These are phyloP conservation scores for Clarias gariepinus DNA, from an alignment of 2,113 vertebrate genomes.

Conservation along the genomic window DNA sequence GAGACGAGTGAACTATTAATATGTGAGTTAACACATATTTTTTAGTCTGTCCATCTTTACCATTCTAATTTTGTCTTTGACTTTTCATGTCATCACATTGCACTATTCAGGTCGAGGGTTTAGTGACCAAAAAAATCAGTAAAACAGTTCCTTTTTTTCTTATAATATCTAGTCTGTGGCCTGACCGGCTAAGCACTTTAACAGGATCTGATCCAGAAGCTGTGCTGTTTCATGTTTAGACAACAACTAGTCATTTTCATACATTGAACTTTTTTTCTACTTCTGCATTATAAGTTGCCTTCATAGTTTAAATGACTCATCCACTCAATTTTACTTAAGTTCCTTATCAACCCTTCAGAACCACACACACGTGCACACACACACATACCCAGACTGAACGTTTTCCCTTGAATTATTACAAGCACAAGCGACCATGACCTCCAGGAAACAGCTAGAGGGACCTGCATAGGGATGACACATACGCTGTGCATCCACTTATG, in stretches of 20 bases:
- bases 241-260: not conserved
- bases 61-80: not conserved
- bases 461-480: not conserved
- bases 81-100: not conserved
- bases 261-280: not conserved
- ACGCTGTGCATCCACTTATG: slow-evolving; percentile 1
- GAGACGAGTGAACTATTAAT: not conserved
- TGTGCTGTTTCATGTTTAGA: not conserved
- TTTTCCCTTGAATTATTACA: too few species aligned
- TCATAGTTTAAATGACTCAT: not conserved
- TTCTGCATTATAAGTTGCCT: not conserved
- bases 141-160: not conserved
- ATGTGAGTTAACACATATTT: not conserved
- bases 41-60: not conserved
- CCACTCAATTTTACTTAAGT: not conserved
- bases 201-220: not conserved
- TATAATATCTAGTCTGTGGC: not conserved
- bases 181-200: not conserved
- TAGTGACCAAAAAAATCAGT: not conserved
- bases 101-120: not conserved
- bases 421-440: too few species aligned
- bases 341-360: not conserved
- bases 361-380: not conserved
- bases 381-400: not conserved
- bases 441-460: too few species aligned